Conservation (phyloP, 2,113 vertebrate species). For the Phalacrocorax aristotelis region DNA sequence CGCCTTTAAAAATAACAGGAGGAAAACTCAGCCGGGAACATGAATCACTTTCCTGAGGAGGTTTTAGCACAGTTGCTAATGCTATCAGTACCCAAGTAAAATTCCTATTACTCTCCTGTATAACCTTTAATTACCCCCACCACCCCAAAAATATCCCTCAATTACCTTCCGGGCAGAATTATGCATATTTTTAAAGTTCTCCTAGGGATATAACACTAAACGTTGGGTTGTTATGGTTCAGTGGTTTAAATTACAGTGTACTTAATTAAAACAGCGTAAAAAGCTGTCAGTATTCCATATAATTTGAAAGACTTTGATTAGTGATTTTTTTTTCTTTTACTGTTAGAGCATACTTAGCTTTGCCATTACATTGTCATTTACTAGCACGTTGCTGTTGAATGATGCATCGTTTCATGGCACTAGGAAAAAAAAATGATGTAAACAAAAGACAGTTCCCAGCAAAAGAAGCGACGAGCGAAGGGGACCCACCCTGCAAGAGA, state of each 20-base stretch:
- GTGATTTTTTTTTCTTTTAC: background rate
- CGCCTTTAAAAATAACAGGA: slow-evolving; percentile 6
- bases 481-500: background rate
- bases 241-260: slow-evolving; percentile 69
- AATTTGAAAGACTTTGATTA: slow-evolving; percentile 56
- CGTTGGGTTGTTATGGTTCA: slow-evolving; percentile 65
- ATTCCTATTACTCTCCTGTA: slow-evolving; percentile 53
- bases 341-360: slow-evolving; percentile 15
- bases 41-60: slow-evolving; percentile 33
- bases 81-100: slow-evolving; percentile 52
- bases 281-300: slow-evolving; percentile 59
- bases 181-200: slow-evolving; percentile 71
- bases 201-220: slow-evolving; percentile 71
- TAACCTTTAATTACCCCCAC: slow-evolving; percentile 70
- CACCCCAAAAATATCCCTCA: slow-evolving; percentile 69
- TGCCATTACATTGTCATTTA: background rate
- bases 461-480: background rate
- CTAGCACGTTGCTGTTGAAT: background rate
- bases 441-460: background rate
- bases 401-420: background rate
- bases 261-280: slow-evolving; percentile 74
- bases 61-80: slow-evolving; percentile 56
- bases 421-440: background rate
- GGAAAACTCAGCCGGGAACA: background rate
- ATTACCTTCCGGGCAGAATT: slow-evolving; percentile 64